These are phyloP conservation scores for Zygaena filipendulae DNA, from an alignment of 2,888 invertebrate species.

Conservation along the genomic window DNA sequence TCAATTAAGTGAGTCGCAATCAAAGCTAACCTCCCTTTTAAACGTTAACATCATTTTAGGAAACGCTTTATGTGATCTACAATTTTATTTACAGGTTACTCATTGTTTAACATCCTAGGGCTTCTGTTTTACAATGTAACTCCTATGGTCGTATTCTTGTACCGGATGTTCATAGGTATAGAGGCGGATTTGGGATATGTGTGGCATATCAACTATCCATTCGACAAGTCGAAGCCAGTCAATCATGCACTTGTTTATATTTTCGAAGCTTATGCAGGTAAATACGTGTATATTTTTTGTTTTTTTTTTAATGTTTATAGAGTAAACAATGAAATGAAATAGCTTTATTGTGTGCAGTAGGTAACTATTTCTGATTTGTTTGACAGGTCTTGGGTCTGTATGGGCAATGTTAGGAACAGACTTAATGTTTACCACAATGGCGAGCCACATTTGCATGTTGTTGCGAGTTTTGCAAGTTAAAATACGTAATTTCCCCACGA, in stretches of 20 bases:
- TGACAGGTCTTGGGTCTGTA: constrained; percentile 35
- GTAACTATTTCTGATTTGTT: no score
- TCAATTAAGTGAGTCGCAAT: constrained; percentile 40
- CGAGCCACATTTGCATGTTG: constrained; percentile 48
- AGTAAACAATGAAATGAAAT: background rate
- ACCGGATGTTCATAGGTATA: constrained; percentile 26
- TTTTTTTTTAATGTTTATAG: background rate
- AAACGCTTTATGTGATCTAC: background rate
- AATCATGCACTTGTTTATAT: constrained; percentile 33
- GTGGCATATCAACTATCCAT: constrained; percentile 44
- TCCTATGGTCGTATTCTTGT: constrained; percentile 33
- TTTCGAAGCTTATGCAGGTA: constrained; percentile 42
- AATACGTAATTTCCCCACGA: constrained; percentile 28
- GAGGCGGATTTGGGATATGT: constrained; percentile 34
- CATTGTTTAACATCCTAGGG: constrained; percentile 40
- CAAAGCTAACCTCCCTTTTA: background rate
- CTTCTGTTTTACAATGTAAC: constrained; percentile 39
- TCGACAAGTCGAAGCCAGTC: constrained; percentile 40
- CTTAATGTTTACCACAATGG: constrained; percentile 45
- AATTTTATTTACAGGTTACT: constrained; percentile 33
- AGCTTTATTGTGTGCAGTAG: no score
- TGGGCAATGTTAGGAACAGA: constrained; percentile 45
- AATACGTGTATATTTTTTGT: no score
- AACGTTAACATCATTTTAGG: background rate
- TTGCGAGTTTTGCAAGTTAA: constrained; percentile 36